Conservation (phyloP, 1,140 invertebrate genomes). For the Drosophila saltans region DNA sequence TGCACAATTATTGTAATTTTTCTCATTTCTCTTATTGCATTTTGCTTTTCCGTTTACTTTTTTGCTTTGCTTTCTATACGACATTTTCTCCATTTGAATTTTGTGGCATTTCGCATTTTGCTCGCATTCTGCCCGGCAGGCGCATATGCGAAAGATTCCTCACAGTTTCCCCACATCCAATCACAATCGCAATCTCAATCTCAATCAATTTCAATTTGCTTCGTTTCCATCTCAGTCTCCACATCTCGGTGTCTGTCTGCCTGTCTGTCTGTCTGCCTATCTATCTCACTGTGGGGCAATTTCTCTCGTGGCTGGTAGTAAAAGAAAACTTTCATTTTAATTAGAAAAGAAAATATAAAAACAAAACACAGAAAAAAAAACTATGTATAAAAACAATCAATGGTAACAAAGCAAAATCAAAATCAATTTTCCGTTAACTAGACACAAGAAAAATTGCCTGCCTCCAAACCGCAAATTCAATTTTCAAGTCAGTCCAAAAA, state of each 20-base stretch:
- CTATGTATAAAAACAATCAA: background rate
- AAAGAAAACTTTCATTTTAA: conserved; percentile 75
- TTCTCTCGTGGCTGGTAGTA: conserved; percentile 56
- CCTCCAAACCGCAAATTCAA: conserved; percentile 67
- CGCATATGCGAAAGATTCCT: background rate
- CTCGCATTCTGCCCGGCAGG: conserved; percentile 10
- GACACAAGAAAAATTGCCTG: conserved; percentile 53
- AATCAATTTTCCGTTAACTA: conserved; percentile 65
- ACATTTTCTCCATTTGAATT: conserved; percentile 11
- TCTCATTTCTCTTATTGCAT: background rate
- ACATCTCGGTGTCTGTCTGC: background rate
- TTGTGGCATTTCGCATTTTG: conserved; percentile 13
- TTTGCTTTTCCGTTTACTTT: background rate
- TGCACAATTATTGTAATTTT: conserved; percentile 8
- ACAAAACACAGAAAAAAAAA: conserved; percentile 18
- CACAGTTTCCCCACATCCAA: conserved; percentile 8
- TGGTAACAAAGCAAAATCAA: conserved; percentile 46
- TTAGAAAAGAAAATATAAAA: conserved; percentile 50
- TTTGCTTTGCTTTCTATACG: conserved; percentile 2
- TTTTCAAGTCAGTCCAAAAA: conserved; percentile 58
- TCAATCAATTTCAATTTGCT: conserved; percentile 40
- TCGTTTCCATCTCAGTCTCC: conserved; percentile 6
- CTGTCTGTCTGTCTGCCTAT: conserved; percentile 12
- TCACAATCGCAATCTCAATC: conserved; percentile 12
- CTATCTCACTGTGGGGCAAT: conserved; percentile 41